Evolutionary conservation across 2,888 invertebrate species (phyloP), one percentile per base, ranked within the genome.

Genomic region (Hipparchia semele): DNA sequence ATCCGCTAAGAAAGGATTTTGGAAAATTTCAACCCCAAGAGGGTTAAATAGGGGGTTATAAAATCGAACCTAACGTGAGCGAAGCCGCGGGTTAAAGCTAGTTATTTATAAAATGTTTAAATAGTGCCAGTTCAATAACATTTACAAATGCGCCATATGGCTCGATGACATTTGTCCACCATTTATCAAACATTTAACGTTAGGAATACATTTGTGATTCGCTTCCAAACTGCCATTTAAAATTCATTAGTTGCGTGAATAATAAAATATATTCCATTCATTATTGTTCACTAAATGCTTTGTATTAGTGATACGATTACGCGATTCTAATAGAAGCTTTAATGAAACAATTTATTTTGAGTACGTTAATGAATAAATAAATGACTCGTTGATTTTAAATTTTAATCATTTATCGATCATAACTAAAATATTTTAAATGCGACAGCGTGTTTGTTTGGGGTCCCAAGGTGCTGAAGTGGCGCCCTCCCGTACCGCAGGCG

Each of bases 111-210:
- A 7, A 49, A 23, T 64, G 62, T 49, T 64, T 23, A 10, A 3
- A 13, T 60, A 39, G 58, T 4, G 49, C 5, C 7, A 8, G 6
- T 49, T 49, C 8, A 4, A 8, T 3, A 7, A 49, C 49, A 49
- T 49, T 49, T 23, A 6, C 64, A 45, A 61, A 61, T 49, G 51
- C 23, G 49, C 6, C 33, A 39, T 23, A 39, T 54, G 66, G 39
- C 6, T 53, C 39, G 6, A 6, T 66, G 66, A 5, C 46, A 64
- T 64, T 64, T 5, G 39, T 39, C 39, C 39, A 39, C 39, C 39
- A 39, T 39, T 49, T 64, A 10, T 64, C 64, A 64, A 64, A 51
- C 64, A 64, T 12, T 66, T 33, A 33, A 66, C 53, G 65, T 33
- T 12, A 66, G 33, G 13, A 8, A 64, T 64, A 10, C 49, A 64